phyloP scores from a whole-genome alignment of 2,888 invertebrate genomes.

The Lycaena phlaeas region DNA sequence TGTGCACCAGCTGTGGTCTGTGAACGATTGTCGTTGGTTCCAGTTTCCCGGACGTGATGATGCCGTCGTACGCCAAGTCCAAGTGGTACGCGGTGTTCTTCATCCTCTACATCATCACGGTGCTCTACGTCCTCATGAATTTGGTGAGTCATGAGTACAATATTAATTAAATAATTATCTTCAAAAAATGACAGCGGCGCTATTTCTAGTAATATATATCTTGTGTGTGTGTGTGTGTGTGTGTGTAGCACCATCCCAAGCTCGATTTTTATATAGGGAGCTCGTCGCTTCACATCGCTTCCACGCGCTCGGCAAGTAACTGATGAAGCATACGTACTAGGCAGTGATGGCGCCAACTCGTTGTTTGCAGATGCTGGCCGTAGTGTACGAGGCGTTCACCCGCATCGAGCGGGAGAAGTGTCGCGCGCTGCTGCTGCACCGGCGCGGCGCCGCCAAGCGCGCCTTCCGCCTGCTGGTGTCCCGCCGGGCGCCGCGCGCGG shows the following conservation, averaged over 20 bases:
- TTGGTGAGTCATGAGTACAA: conserved; percentile 76
- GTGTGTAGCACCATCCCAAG: too few relatives aligned
- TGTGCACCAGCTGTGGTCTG: too few relatives aligned
- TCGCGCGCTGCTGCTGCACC: conserved; percentile 84
- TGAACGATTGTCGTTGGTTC: conserved; percentile 31
- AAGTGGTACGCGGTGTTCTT: conserved; percentile 91
- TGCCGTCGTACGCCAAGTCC: conserved; percentile 87
- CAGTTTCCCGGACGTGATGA: conserved; percentile 94
- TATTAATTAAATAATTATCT: too few relatives aligned
- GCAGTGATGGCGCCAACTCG: too few relatives aligned
- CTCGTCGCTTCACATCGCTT: too few relatives aligned
- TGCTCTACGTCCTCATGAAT: conserved; percentile 91
- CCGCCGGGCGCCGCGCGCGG: conserved; percentile 78
- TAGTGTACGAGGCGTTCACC: conserved; percentile 92
- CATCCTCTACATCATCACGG: conserved; percentile 87
- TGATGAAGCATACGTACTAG: too few relatives aligned
- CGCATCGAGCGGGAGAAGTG: conserved; percentile 90
- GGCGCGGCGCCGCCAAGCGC: conserved; percentile 84
- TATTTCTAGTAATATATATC: too few relatives aligned
- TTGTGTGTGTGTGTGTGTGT: too few relatives aligned
- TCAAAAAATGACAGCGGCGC: too few relatives aligned
- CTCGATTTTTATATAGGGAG: too few relatives aligned
- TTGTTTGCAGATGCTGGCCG: conserved; percentile 86
- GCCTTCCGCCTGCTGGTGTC: conserved; percentile 88
- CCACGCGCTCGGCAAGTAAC: too few relatives aligned